Base-by-base conservation (phyloP, 2,888 invertebrate species). In the Salticus scenicus region DNA sequence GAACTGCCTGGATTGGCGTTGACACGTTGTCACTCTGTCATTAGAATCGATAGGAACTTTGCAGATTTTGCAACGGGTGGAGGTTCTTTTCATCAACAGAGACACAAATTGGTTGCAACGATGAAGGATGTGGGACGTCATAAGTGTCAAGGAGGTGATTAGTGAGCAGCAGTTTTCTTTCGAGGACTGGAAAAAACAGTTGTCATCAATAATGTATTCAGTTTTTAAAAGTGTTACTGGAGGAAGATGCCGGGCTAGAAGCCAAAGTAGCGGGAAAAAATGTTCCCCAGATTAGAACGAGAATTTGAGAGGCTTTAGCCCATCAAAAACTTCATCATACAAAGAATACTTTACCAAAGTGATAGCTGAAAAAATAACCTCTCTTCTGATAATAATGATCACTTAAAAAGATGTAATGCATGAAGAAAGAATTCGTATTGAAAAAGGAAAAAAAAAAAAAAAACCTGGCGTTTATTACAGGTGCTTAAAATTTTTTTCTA, bases 21-120 rank as follows among this genome's bases (percentile, higher is more conserved):
- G 77, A 77, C 77, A 84, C 33, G 73, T 84, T 84, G 77, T 77
- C 83, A 77, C 67, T 47, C 76, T 70, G 83, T 77, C 82, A 82
- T 83, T 77, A 77, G 83, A 67, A 73, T 83, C 77, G 47, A 57
- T 57, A 57, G 57, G 57, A 57, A 57, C 57, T 57, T 57, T 57
- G 57, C 57, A 69, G 51, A 57, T 27, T 42, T 41, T 75, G 37
- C 30, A 41, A 33, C 30, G 64, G 47, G 69, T 66, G 42, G 37
- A 51, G 31, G 51, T 67, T 70, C 64, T 81, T 70, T 81, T 69
- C 69, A 77, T 77, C 66, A 74, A 33, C 67, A 47, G 31, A 72
- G 80, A 80, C 80, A 80, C 72, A 80, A 80, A 80, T 80, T 80
- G 80, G 80, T 72, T 66, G 72, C 80, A 80, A 70, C 80, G 80